Percentiles rank a stretch among this genome's conserved stretches.
Evolutionary conservation across 2,888 invertebrate genomes (phyloP).

Genomic region (Cyclophora punctaria): DNA sequence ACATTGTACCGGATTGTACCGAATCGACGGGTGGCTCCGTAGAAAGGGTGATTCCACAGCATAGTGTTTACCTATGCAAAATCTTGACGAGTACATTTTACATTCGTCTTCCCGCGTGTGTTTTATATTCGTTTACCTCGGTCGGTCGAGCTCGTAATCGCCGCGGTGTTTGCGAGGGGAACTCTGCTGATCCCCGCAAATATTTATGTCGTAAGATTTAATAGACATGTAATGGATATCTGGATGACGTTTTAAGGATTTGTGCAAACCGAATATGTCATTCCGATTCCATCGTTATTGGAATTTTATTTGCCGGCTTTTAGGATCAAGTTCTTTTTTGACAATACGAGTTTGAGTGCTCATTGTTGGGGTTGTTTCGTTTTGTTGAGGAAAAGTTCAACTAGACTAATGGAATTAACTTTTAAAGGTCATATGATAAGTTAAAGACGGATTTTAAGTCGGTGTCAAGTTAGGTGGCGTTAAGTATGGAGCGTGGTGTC

Average conservation of each 20-base stretch:
- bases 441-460: not conserved
- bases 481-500: slow-evolving; percentile 23
- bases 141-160: slow-evolving; percentile 70
- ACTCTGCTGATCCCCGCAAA: slow-evolving; percentile 71
- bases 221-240: slow-evolving; percentile 76
- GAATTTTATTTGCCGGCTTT: slow-evolving; percentile 72
- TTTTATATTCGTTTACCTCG: slow-evolving; percentile 75
- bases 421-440: no score
- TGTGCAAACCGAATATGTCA: slow-evolving; percentile 75
- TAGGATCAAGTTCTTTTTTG: slow-evolving; percentile 46
- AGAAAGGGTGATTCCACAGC: slow-evolving; percentile 50
- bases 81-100: slow-evolving; percentile 69
- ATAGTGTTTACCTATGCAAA: slow-evolving; percentile 67
- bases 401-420: no score
- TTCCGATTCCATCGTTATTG: slow-evolving; percentile 64
- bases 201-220: slow-evolving; percentile 74
- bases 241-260: slow-evolving; percentile 76
- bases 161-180: slow-evolving; percentile 72
- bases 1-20: slow-evolving; percentile 26
- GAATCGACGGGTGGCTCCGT: slow-evolving; percentile 18
- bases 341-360: not conserved
- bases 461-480: slow-evolving; percentile 23
- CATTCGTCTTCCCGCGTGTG: slow-evolving; percentile 73
- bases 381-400: slow-evolving; percentile 7
- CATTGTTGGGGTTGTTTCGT: no score